Percentiles rank a stretch among this genome's conserved stretches.
Evolutionary conservation across 2,797 vertebrate species (phyloP).

Genomic region (Notoglanidium macrostoma): DNA sequence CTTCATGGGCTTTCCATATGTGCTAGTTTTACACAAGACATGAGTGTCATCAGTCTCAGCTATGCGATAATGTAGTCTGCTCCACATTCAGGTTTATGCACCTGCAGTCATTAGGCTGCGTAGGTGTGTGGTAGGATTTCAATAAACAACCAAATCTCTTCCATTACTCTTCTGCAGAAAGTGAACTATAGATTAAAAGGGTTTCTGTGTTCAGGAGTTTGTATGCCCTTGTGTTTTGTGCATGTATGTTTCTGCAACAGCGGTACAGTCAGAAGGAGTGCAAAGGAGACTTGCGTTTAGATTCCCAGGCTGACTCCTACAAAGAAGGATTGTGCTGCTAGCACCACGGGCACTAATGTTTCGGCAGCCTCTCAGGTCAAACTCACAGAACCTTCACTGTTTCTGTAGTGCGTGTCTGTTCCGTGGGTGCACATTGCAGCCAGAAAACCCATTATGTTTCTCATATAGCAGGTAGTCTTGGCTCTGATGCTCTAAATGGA

Average conservation of each 20-base stretch:
- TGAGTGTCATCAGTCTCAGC: neutral
- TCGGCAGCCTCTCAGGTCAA: slow-evolving; percentile 33
- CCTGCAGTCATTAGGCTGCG: slow-evolving; percentile 17
- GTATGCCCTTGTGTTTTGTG: neutral
- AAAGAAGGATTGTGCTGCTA: slow-evolving; percentile 14
- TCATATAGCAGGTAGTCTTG: slow-evolving; percentile 44
- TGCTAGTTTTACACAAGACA: neutral
- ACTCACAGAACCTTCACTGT: slow-evolving; percentile 25
- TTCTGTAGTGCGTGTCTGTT: slow-evolving; percentile 28
- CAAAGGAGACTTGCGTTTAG: neutral
- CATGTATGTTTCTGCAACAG: neutral
- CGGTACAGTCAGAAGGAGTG: neutral
- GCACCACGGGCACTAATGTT: slow-evolving; percentile 20
- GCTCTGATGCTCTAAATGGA: slow-evolving; percentile 38
- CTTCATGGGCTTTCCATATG: slow-evolving; percentile 11
- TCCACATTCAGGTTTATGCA: slow-evolving; percentile 23
- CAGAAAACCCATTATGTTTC: slow-evolving; percentile 33
- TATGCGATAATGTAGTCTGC: slow-evolving; percentile 12
- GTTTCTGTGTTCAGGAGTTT: neutral
- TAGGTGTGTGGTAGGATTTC: neutral
- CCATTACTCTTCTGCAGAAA: neutral
- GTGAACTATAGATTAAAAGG: slow-evolving; percentile 6
- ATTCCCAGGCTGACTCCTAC: neutral
- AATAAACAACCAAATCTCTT: neutral
- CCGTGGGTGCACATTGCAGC: slow-evolving; percentile 14